A percentile compares a stretch with the other conserved stretches of the same genome.
Evolutionary conservation across 2,113 vertebrate species (phyloP).

Genomic region (Miniopterus natalensis): DNA sequence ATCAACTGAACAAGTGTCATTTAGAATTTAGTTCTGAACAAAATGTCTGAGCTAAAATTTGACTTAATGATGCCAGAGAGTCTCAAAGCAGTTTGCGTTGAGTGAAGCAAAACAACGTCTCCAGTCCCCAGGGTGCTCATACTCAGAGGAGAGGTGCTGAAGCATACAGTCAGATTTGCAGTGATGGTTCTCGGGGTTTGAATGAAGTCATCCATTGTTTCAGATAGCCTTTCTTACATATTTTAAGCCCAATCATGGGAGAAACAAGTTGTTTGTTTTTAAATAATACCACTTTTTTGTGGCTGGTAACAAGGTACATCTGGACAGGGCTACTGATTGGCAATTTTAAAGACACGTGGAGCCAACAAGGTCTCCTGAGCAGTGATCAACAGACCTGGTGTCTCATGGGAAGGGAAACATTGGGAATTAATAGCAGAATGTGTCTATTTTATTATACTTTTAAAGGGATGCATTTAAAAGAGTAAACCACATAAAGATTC

Average conservation of each 20-base stretch:
- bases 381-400: slow-evolving; percentile 65
- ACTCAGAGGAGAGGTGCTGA: slow-evolving; percentile 50
- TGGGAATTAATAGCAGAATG: slow-evolving; percentile 58
- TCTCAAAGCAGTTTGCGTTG: slow-evolving; percentile 79
- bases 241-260: slow-evolving; percentile 9
- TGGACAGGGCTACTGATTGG: slow-evolving; percentile 75
- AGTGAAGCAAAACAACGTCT: slow-evolving; percentile 76
- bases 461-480: slow-evolving; percentile 55
- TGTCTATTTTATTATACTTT: slow-evolving; percentile 56
- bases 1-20: slow-evolving; percentile 57
- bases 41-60: slow-evolving; percentile 83
- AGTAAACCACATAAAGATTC: slow-evolving; percentile 18
- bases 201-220: slow-evolving; percentile 32
- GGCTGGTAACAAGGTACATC: slow-evolving; percentile 50
- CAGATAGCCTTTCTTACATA: neutral
- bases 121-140: slow-evolving; percentile 66
- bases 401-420: neutral
- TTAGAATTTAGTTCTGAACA: slow-evolving; percentile 72
- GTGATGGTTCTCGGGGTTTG: slow-evolving; percentile 12
- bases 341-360: slow-evolving; percentile 67
- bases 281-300: slow-evolving; percentile 30
- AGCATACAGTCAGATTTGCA: neutral
- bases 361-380: slow-evolving; percentile 68
- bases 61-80: slow-evolving; percentile 78
- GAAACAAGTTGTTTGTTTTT: slow-evolving; percentile 49